A percentile compares a stretch with the other conserved stretches of the same genome.
Evolutionary conservation across 2,888 invertebrate species (phyloP).

Genomic region (Charanyca ferruginea): DNA sequence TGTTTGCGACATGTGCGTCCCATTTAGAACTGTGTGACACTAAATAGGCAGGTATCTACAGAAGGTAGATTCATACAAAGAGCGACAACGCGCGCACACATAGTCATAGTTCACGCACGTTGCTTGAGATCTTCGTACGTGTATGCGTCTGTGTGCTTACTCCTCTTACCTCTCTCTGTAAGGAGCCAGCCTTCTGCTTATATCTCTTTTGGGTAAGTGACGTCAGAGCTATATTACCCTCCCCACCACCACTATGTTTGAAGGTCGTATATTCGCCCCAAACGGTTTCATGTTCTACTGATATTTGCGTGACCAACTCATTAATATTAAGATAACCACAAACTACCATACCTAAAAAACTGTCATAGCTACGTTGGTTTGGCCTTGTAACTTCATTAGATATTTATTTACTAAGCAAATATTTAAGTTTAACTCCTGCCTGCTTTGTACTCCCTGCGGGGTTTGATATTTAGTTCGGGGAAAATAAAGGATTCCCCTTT

Average conservation of each 20-base stretch:
- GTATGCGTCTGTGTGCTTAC: neutral
- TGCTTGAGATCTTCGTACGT: neutral
- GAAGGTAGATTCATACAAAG: neutral
- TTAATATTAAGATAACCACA: conserved; percentile 68
- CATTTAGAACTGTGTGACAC: conserved; percentile 47
- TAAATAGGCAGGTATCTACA: neutral
- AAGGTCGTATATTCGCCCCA: conserved; percentile 47
- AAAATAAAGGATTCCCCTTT: too few relatives aligned
- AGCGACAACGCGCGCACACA: neutral
- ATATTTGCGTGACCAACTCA: conserved; percentile 74
- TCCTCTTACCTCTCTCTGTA: neutral
- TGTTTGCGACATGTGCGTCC: conserved; percentile 55
- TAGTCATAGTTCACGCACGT: neutral
- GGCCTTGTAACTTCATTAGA: conserved; percentile 48
- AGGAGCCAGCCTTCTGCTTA: conserved; percentile 5
- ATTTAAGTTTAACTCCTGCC: conserved; percentile 30
- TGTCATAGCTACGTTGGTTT: conserved; percentile 63
- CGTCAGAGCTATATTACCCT: conserved; percentile 38
- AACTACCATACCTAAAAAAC: conserved; percentile 59
- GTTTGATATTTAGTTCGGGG: too few relatives aligned
- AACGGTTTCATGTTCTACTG: conserved; percentile 61
- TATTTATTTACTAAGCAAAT: conserved; percentile 44
- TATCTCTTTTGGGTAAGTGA: neutral
- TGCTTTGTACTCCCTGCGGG: neutral
- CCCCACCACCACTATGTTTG: conserved; percentile 28